Evolutionary conservation across 2,888 invertebrate species (phyloP).

Genomic region (Resseliella maxima): DNA sequence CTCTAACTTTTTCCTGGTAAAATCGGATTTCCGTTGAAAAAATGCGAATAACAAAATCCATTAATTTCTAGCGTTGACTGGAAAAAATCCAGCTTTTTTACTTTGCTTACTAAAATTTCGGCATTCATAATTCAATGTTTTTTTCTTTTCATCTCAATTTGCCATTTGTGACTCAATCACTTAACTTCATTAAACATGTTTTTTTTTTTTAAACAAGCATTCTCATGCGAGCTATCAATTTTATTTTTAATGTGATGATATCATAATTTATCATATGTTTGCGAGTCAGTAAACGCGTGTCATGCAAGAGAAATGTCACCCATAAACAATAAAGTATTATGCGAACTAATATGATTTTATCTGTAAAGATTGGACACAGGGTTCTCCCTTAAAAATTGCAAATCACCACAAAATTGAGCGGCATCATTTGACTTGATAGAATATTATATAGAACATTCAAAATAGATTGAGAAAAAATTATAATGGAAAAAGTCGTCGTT

Average conservation of each 20-base stretch:
- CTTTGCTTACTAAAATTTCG: too few species aligned
- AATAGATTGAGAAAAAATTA: too few species aligned
- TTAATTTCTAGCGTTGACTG: too few species aligned
- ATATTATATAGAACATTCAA: neutral
- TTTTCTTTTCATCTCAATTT: neutral
- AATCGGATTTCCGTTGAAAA: neutral
- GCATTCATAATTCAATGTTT: too few species aligned
- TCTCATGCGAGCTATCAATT: neutral
- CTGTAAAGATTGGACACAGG: neutral
- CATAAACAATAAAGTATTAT: neutral
- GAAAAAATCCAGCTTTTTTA: too few species aligned
- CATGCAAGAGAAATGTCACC: neutral
- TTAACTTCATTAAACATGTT: neutral
- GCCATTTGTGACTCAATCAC: neutral
- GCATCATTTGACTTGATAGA: neutral
- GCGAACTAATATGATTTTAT: neutral
- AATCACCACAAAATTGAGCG: too few species aligned
- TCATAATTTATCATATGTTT: slow-evolving; percentile 48
- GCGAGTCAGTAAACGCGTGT: neutral
- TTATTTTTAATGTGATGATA: slow-evolving; percentile 31
- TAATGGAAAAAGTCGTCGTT: too few species aligned
- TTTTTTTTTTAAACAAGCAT: neutral
- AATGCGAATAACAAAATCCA: neutral
- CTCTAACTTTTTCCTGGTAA: neutral
- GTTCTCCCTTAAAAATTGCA: neutral